Percentiles rank a stretch among this genome's conserved stretches.
Evolutionary conservation across 2,888 invertebrate genomes (phyloP).

Genomic region (Desoria tigrina): DNA sequence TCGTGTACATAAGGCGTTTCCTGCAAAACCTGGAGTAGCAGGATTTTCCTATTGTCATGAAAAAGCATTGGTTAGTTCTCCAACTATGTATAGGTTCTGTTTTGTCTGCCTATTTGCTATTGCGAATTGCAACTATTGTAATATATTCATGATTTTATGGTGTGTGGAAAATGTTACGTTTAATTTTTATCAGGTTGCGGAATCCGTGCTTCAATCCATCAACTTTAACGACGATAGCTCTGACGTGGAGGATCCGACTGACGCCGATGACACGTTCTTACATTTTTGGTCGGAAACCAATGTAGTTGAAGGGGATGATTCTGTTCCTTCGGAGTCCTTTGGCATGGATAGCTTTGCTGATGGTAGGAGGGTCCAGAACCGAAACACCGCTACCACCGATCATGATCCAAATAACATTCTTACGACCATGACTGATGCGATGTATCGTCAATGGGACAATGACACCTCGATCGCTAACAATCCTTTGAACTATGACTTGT

Average conservation of each 20-base stretch:
- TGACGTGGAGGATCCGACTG: neutral
- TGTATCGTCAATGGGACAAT: neutral
- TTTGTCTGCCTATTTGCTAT: too few relatives aligned
- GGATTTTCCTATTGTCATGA: conserved; percentile 8
- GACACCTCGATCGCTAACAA: neutral
- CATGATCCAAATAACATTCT: too few relatives aligned
- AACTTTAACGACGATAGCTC: neutral
- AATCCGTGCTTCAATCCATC: neutral
- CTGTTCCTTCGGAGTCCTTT: too few relatives aligned
- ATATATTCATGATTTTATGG: neutral
- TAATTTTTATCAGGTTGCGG: conserved; percentile 2
- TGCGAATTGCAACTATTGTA: too few relatives aligned
- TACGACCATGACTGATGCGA: neutral
- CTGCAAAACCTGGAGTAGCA: neutral
- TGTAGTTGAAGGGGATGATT: neutral
- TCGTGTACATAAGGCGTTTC: neutral
- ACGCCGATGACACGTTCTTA: neutral
- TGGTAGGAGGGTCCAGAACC: too few relatives aligned
- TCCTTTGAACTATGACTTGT: conserved; percentile 1
- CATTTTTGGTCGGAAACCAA: conserved; percentile 13
- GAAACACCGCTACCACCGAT: too few relatives aligned
- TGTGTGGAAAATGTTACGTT: neutral
- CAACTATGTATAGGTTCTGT: too few relatives aligned
- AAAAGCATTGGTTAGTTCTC: conserved; percentile 6
- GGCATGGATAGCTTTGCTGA: too few relatives aligned